phyloP scores from a whole-genome alignment of 2,888 invertebrate genomes.

The Buathra laborator region DNA sequence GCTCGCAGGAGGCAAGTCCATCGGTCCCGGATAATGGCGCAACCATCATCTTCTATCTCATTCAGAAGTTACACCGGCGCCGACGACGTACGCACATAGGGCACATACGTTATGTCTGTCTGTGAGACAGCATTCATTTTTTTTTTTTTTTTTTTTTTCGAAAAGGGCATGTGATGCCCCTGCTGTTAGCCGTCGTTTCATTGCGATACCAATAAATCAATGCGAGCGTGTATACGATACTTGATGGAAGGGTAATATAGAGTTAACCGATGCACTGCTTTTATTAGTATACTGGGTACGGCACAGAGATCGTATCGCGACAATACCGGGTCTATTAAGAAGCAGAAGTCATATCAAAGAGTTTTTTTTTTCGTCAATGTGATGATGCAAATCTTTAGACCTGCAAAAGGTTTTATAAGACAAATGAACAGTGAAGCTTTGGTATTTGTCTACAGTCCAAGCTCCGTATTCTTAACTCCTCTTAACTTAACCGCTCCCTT shows the following conservation, averaged over 20 bases:
- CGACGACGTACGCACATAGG: conserved; percentile 4
- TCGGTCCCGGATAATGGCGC: conserved; percentile 45
- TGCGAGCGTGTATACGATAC: conserved; percentile 12
- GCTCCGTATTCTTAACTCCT: too few relatives aligned
- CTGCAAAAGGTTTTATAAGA: too few relatives aligned
- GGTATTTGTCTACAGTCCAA: too few relatives aligned
- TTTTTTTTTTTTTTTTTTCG: conserved; percentile 16
- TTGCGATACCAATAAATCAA: conserved; percentile 31
- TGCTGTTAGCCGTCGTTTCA: conserved; percentile 23
- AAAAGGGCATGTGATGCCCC: neutral
- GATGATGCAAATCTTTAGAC: neutral
- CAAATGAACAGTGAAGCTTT: too few relatives aligned
- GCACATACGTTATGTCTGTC: neutral
- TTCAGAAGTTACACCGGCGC: conserved; percentile 17
- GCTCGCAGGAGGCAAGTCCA: conserved; percentile 41
- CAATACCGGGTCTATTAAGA: neutral
- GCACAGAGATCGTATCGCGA: neutral
- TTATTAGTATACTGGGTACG: neutral
- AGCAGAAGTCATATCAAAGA: neutral
- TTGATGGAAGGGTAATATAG: conserved; percentile 8
- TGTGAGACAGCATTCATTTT: conserved; percentile 18
- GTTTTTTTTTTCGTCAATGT: neutral
- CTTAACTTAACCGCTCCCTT: too few relatives aligned
- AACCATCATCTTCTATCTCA: conserved; percentile 55
- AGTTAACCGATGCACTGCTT: conserved; percentile 8